These are phyloP conservation scores for Bombus soroeensis DNA, from an alignment of 1,140 invertebrate species.

Conservation along the genomic window DNA sequence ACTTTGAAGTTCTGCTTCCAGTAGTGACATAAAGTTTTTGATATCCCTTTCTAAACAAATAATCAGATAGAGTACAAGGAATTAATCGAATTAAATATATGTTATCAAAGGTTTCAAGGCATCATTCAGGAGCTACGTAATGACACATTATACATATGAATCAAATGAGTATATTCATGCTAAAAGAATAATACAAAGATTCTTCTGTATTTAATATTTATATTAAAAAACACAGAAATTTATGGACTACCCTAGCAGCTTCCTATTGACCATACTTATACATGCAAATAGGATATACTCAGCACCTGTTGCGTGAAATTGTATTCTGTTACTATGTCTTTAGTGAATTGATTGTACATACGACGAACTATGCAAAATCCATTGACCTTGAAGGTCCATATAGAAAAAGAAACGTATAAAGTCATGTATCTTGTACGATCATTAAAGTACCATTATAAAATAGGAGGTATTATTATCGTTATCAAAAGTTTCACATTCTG, in stretches of 20 bases:
- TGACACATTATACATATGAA: too few species aligned
- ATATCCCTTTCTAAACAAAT: too few species aligned
- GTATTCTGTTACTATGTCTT: background rate
- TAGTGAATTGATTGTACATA: background rate
- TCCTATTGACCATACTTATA: background rate
- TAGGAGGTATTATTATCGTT: background rate
- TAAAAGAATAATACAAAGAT: too few species aligned
- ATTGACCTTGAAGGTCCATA: background rate
- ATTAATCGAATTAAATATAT: too few species aligned
- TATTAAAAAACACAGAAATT: too few species aligned
- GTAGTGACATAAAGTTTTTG: too few species aligned
- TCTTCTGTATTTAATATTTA: too few species aligned
- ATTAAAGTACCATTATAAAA: background rate
- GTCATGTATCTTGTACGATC: background rate
- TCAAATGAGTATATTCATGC: too few species aligned
- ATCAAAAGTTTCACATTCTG: background rate
- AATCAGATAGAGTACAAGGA: too few species aligned
- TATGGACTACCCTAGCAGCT: background rate
- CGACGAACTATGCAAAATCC: background rate
- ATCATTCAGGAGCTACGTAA: too few species aligned
- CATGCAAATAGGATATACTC: background rate
- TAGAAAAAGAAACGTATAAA: background rate
- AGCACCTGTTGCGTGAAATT: conserved; percentile 33
- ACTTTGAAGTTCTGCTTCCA: too few species aligned
- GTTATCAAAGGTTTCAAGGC: too few species aligned